Evolutionary conservation across 2,888 invertebrate genomes (phyloP), one percentile per base, ranked within the genome.

Genomic region (Hirtodrosophila confusa): DNA sequence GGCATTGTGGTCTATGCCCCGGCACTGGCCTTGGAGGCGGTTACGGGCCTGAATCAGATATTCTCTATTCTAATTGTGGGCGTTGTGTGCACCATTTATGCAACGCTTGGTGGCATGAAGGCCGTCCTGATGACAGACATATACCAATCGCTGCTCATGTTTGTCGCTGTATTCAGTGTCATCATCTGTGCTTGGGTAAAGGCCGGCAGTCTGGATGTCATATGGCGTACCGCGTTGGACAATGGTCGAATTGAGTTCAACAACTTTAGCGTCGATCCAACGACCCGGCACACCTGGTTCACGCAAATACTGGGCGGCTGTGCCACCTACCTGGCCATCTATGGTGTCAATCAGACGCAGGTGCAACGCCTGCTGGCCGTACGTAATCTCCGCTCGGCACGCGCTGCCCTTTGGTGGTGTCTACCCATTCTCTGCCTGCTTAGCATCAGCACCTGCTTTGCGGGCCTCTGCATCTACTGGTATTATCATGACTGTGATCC

Each of bases 1-100:
- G 96, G 98, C 0, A 96, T 99, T 78, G 98, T 98, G 12, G 92
- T 99, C 7, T 99, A 97, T 90, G 98, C 98, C 0, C 98, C 99
- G 2, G 96, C 98, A 0, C 93, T 99, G 73, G 98, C 98, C 0
- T 91, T 99, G 17, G 96, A 96, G 90, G 94, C 98, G 2, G 95
- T 97, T 31, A 97, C 97, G 1, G 96, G 96, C n/a, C 92, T 97
- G 6, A 94, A 94, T 66, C 94, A 95, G 91, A 90, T 94, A 29
- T 92, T 94, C 70, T 96, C 97, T 1, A 95, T 97, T 74, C 90
- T 97, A 57, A 82, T 88, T 31, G 86, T 85, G 89, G 93, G 95
- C 1, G 88, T 95, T 44, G 96, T 95, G 3, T 97, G 97, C 89
- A 96, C 97, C 0, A 96, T 97, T 89, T 97, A 97, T 86, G 96